Evolutionary conservation across 2,888 invertebrate genomes (phyloP).

Genomic region (Macrosoma leucophasiata): DNA sequence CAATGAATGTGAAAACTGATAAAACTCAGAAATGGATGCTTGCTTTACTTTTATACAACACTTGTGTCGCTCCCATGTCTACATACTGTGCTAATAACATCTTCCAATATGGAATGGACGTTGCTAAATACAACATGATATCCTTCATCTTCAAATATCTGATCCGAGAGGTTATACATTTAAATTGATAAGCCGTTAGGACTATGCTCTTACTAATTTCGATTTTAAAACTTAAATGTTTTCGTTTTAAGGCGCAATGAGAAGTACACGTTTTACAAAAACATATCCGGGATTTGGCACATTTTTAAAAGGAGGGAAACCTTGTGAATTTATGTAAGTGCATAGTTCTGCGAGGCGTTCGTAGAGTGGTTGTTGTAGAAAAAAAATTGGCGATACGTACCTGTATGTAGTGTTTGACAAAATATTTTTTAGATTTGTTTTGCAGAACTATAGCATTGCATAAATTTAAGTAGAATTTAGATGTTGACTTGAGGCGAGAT

Average conservation of each 20-base stretch:
- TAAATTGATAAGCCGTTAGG: conserved; percentile 7
- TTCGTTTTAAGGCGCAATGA: conserved; percentile 47
- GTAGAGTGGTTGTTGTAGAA: conserved; percentile 1
- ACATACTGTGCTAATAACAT: conserved; percentile 57
- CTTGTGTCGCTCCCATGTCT: conserved; percentile 63
- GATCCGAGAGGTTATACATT: conserved; percentile 51
- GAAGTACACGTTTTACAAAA: conserved; percentile 65
- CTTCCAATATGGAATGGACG: conserved; percentile 60
- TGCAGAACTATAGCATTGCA: conserved; percentile 1
- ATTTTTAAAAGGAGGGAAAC: conserved; percentile 59
- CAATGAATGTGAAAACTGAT: no score
- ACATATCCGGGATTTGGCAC: conserved; percentile 65
- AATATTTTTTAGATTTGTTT: conserved; percentile 2
- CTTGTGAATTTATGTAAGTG: conserved; percentile 55
- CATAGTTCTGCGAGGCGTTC: conserved; percentile 68
- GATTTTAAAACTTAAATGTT: conserved; percentile 24
- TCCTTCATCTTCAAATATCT: conserved; percentile 47
- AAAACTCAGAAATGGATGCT: conserved; percentile 58
- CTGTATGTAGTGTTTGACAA: not conserved
- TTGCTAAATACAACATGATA: conserved; percentile 57
- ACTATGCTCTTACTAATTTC: conserved; percentile 10
- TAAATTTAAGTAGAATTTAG: no score
- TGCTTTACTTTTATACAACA: conserved; percentile 57
- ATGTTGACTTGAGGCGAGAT: no score
- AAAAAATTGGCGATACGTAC: not conserved